A percentile compares a stretch with the other conserved stretches of the same genome.
Conservation (phyloP, 2,797 vertebrate species). For the Fratercula arctica region DNA sequence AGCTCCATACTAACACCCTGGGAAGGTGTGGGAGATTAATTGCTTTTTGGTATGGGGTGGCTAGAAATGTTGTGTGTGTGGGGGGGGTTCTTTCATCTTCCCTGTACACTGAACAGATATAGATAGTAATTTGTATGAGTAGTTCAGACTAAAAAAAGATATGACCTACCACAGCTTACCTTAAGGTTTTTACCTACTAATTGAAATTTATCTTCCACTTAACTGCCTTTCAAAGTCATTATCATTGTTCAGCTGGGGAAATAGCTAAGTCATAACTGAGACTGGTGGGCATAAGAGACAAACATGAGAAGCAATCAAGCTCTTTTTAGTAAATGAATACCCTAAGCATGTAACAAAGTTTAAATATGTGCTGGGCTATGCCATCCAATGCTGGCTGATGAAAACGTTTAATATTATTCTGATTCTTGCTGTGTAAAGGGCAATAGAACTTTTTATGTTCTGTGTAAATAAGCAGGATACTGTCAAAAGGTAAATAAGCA, state of each 20-base stretch:
- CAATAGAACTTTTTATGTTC: not conserved
- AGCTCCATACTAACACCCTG: not conserved
- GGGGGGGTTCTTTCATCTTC: not conserved
- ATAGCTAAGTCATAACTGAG: not conserved
- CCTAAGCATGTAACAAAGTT: not conserved
- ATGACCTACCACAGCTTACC: not conserved
- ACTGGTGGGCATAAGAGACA: not conserved
- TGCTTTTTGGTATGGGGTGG: not conserved
- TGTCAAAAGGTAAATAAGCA: not conserved
- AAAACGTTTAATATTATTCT: not conserved
- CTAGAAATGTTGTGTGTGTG: not conserved
- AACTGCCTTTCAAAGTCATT: constrained; percentile 37
- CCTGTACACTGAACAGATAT: not conserved
- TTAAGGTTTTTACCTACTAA: constrained; percentile 24
- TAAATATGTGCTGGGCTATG: not conserved
- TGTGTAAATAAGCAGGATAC: not conserved
- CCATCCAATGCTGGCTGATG: not conserved
- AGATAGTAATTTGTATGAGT: not conserved
- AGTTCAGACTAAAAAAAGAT: not conserved
- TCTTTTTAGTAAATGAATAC: constrained; percentile 5
- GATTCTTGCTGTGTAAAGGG: not conserved
- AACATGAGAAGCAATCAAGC: not conserved
- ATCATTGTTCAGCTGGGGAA: not conserved
- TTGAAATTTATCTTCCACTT: constrained; percentile 15
- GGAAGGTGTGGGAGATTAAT: not conserved